A percentile compares a stretch with the other conserved stretches of the same genome.
Conservation (phyloP, 1,140 invertebrate genomes). For the Neodiprion pinetum region DNA sequence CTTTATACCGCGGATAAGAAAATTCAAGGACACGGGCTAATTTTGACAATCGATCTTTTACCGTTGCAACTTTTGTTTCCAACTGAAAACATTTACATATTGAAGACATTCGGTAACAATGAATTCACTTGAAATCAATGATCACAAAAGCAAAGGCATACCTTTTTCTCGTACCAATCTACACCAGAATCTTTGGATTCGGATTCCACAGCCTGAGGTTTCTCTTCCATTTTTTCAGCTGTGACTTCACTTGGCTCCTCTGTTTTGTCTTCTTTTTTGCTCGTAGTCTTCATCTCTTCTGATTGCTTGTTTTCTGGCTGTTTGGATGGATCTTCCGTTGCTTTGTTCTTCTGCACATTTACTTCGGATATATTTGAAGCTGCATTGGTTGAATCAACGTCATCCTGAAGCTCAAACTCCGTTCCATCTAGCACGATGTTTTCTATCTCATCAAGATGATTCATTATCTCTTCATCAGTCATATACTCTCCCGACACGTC, state of each 20-base stretch:
- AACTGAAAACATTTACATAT: slow-evolving; percentile 40
- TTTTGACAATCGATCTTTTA: slow-evolving; percentile 53
- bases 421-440: slow-evolving; percentile 47
- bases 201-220: slow-evolving; percentile 5
- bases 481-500: slow-evolving; percentile 31
- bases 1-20: slow-evolving; percentile 55
- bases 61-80: slow-evolving; percentile 42
- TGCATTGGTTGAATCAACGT: slow-evolving; percentile 24
- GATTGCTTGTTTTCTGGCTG: slow-evolving; percentile 27
- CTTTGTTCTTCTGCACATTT: background rate
- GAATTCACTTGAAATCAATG: background rate
- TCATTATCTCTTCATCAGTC: slow-evolving; percentile 52
- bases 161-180: slow-evolving; percentile 42
- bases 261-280: slow-evolving; percentile 13
- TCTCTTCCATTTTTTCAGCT: slow-evolving; percentile 3
- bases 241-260: background rate
- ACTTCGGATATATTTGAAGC: background rate
- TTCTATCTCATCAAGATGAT: slow-evolving; percentile 53
- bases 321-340: background rate
- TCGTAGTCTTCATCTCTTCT: slow-evolving; percentile 20
- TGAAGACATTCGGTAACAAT: background rate
- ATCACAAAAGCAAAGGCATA: slow-evolving; percentile 16
- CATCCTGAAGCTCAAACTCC: slow-evolving; percentile 31
- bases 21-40: slow-evolving; percentile 52
- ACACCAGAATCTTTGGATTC: slow-evolving; percentile 5